phyloP scores from a whole-genome alignment of 35 echinoderm and acorn worm genomes.

The Heliocidaris tuberculata region DNA sequence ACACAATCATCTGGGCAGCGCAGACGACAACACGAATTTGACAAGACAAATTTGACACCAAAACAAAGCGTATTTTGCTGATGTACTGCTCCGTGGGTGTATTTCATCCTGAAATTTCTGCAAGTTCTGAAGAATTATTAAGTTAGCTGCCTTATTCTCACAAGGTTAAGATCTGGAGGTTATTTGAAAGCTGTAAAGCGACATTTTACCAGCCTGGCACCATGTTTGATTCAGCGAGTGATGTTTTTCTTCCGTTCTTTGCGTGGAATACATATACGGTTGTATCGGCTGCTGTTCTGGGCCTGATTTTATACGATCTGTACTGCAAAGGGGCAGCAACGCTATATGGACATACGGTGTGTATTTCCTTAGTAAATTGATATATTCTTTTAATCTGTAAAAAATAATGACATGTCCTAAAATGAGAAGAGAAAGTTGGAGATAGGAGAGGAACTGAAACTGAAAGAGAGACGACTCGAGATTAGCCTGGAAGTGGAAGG shows the following conservation, averaged over 20 bases:
- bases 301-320: constrained; percentile 33
- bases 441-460: too few species aligned
- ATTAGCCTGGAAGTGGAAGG: too few species aligned
- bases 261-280: constrained; percentile 43
- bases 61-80: not conserved
- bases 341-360: constrained; percentile 32
- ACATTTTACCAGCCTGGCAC: not conserved
- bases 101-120: not conserved
- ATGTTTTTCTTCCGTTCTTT: constrained; percentile 25
- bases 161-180: not conserved
- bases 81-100: not conserved
- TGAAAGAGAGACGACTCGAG: too few species aligned
- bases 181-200: not conserved
- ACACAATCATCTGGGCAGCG: not conserved
- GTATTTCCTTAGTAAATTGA: not conserved
- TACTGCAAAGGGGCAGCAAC: constrained; percentile 22
- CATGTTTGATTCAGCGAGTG: constrained; percentile 30
- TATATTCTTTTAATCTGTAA: too few species aligned
- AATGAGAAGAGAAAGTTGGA: too few species aligned
- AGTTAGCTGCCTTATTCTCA: not conserved
- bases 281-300: constrained; percentile 6
- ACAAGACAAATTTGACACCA: not conserved
- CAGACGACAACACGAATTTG: not conserved
- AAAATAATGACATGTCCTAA: too few species aligned
- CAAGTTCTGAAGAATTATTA: not conserved